Evolutionary conservation across 1,140 invertebrate genomes (phyloP).

Genomic region (Drosophila bocqueti): DNA sequence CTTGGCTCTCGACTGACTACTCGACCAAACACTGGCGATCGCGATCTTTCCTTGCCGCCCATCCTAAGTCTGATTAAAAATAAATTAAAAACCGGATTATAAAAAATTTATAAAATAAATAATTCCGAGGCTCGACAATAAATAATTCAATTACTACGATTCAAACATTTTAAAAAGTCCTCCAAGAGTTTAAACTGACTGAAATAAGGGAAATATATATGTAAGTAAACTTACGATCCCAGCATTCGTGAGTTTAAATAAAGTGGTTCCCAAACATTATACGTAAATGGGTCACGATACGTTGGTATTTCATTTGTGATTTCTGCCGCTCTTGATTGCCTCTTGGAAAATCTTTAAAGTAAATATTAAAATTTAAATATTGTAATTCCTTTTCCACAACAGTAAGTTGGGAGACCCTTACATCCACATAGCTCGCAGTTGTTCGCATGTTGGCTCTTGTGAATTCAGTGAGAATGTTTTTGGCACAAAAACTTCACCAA

Average conservation of each 20-base stretch:
- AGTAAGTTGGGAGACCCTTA: conserved; percentile 52
- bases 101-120: neutral
- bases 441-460: conserved; percentile 93
- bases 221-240: conserved; percentile 84
- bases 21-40: conserved; percentile 87
- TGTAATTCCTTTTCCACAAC: neutral
- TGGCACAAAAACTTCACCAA: conserved; percentile 77
- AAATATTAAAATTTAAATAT: neutral
- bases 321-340: conserved; percentile 94
- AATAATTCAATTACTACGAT: no score
- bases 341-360: conserved; percentile 89
- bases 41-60: conserved; percentile 53
- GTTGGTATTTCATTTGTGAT: conserved; percentile 93
- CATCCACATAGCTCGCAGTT: conserved; percentile 96
- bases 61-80: conserved; percentile 52
- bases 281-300: conserved; percentile 91
- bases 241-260: conserved; percentile 86
- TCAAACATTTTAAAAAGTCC: neutral
- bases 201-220: neutral
- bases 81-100: neutral
- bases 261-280: conserved; percentile 92
- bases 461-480: conserved; percentile 73
- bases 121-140: neutral
- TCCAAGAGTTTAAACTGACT: neutral
- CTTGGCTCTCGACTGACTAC: conserved; percentile 87